Percentiles rank a stretch among this genome's conserved stretches.
phyloP scores from a whole-genome alignment of 2,888 invertebrate genomes.

The Ceriagrion tenellum region DNA sequence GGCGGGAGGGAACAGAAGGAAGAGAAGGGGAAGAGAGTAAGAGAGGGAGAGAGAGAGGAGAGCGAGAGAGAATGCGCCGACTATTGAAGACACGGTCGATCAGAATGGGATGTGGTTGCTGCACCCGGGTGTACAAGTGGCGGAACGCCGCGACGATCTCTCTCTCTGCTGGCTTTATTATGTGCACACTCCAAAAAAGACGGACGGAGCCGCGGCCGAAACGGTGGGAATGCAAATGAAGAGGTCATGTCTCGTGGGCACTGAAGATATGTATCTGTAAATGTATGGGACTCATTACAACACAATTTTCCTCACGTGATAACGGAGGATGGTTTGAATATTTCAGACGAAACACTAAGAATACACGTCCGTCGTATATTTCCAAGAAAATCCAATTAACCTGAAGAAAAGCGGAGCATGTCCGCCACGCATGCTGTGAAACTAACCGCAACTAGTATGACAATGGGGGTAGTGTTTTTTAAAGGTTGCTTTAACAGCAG shows the following conservation, averaged over 20 bases:
- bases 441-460: no score
- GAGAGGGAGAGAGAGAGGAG: not conserved
- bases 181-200: not conserved
- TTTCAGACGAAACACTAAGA: no score
- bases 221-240: not conserved
- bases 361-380: no score
- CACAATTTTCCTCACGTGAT: no score
- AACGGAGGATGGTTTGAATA: no score
- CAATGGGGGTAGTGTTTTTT: no score
- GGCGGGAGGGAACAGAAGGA: not conserved
- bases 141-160: not conserved
- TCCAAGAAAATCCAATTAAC: no score
- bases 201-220: not conserved
- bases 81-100: conserved; percentile 22
- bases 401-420: no score
- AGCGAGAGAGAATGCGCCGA: not conserved
- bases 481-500: no score
- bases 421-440: no score
- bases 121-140: not conserved
- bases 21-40: not conserved
- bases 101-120: not conserved
- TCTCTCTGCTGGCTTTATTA: not conserved
- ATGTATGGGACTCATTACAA: no score
- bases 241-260: not conserved
- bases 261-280: not conserved